These are phyloP conservation scores for Merodon equestris DNA, from an alignment of 2,888 invertebrate genomes.

Conservation along the genomic window DNA sequence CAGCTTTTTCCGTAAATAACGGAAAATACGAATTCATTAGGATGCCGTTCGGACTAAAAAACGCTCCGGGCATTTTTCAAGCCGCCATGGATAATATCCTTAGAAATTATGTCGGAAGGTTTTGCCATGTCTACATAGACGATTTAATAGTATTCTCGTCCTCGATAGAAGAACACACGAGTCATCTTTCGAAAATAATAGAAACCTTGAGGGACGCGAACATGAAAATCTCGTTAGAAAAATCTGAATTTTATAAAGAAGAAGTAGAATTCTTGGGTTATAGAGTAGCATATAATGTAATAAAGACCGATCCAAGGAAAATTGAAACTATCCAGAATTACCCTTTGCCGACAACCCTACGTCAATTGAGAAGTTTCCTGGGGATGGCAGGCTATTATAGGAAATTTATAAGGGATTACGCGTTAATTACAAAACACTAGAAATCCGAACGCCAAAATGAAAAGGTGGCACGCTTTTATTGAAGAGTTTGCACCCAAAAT, in stretches of 20 bases:
- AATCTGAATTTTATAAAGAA: conserved; percentile 17
- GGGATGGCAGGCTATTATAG: conserved; percentile 28
- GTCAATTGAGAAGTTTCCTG: conserved; percentile 12
- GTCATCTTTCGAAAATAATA: not conserved
- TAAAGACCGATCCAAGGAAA: conserved; percentile 23
- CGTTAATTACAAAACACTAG: conserved; percentile 10
- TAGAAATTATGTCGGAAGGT: conserved; percentile 8
- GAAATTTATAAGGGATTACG: conserved; percentile 22
- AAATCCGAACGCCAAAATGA: conserved; percentile 74
- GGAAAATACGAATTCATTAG: conserved; percentile 23
- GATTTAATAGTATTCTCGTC: conserved; percentile 30
- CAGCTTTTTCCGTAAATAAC: conserved; percentile 14
- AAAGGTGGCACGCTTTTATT: conserved; percentile 74
- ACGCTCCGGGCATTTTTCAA: conserved; percentile 19
- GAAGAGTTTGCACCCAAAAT: conserved; percentile 70
- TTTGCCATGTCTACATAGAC: conserved; percentile 20
- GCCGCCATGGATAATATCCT: conserved; percentile 13
- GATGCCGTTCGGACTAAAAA: conserved; percentile 26
- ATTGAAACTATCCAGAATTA: conserved; percentile 10
- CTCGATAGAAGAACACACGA: conserved; percentile 2
- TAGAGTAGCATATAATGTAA: conserved; percentile 17
- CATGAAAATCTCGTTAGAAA: conserved; percentile 29
- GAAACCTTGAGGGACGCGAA: conserved; percentile 15
- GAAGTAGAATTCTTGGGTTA: conserved; percentile 36
- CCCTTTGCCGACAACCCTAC: conserved; percentile 8